These are phyloP conservation scores for Yasuhikotakia modesta DNA, from an alignment of 2,797 vertebrate genomes.

Conservation along the genomic window DNA sequence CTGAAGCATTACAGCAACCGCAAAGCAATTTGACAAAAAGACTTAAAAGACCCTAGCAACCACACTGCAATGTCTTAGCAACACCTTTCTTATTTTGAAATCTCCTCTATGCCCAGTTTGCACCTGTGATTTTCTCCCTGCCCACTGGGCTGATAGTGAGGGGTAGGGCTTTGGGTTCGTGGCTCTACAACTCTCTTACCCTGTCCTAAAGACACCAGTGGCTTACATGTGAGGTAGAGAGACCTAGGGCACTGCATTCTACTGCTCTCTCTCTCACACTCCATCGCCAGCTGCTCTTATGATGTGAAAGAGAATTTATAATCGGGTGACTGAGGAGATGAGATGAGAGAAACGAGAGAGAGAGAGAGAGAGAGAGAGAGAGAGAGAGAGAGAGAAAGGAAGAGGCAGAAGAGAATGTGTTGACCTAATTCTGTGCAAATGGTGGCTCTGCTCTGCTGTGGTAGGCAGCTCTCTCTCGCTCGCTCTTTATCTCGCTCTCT, in stretches of 20 bases:
- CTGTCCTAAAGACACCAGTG: constrained; percentile 20
- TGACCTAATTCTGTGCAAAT: constrained; percentile 80
- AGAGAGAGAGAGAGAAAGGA: constrained; percentile 14
- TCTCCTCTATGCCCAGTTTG: not conserved
- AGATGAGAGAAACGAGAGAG: constrained; percentile 27
- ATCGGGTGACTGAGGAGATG: constrained; percentile 48
- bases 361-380: constrained; percentile 8
- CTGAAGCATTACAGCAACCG: not conserved
- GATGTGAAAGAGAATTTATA: constrained; percentile 60
- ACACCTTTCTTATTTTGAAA: not conserved
- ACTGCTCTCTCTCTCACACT: constrained; percentile 34
- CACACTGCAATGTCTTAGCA: not conserved
- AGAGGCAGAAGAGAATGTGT: constrained; percentile 66
- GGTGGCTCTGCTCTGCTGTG: constrained; percentile 68
- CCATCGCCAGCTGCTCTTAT: constrained; percentile 50
- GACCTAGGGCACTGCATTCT: constrained; percentile 44
- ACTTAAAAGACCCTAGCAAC: not conserved
- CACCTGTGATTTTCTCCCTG: constrained; percentile 15
- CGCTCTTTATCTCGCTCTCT: not conserved
- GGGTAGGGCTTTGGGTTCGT: not conserved
- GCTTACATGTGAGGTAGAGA: constrained; percentile 26
- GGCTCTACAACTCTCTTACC: constrained; percentile 1
- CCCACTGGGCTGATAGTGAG: not conserved
- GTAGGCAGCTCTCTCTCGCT: constrained; percentile 58
- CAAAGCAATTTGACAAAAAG: not conserved